These are phyloP conservation scores for Drosophila bifasciata DNA, from an alignment of 1,140 invertebrate species.

Conservation along the genomic window DNA sequence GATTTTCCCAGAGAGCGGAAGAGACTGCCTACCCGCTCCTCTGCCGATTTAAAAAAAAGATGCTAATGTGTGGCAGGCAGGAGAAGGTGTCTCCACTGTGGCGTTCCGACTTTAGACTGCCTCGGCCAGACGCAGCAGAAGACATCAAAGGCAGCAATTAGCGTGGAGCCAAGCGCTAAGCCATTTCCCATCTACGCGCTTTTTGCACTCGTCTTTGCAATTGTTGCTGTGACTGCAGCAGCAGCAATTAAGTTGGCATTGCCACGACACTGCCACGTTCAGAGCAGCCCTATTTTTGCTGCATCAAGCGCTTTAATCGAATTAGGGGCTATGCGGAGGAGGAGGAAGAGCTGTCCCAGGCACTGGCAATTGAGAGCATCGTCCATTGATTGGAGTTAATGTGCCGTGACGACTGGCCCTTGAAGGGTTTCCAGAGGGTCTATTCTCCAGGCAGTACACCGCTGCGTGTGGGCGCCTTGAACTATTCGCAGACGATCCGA, in stretches of 20 bases:
- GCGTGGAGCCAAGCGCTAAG: conserved; percentile 49
- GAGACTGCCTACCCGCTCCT: neutral
- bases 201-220: conserved; percentile 11
- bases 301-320: conserved; percentile 70
- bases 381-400: conserved; percentile 77
- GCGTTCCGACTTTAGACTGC: conserved; percentile 16
- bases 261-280: conserved; percentile 32
- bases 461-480: conserved; percentile 32
- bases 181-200: conserved; percentile 40
- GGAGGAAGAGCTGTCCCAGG: conserved; percentile 2
- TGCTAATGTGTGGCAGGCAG: conserved; percentile 32
- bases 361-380: conserved; percentile 9
- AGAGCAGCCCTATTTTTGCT: conserved; percentile 35
- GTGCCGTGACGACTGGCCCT: conserved; percentile 48
- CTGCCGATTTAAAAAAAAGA: conserved; percentile 16
- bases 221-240: conserved; percentile 11
- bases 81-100: conserved; percentile 19
- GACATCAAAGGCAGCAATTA: conserved; percentile 49
- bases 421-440: conserved; percentile 31
- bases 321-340: conserved; percentile 49
- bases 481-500: conserved; percentile 17
- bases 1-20: too few relatives aligned
- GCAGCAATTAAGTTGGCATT: conserved; percentile 65
- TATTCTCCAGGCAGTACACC: conserved; percentile 3
- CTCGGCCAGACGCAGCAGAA: conserved; percentile 25